phyloP scores from a whole-genome alignment of 1,140 invertebrate species.

The Drosophila neocordata region DNA sequence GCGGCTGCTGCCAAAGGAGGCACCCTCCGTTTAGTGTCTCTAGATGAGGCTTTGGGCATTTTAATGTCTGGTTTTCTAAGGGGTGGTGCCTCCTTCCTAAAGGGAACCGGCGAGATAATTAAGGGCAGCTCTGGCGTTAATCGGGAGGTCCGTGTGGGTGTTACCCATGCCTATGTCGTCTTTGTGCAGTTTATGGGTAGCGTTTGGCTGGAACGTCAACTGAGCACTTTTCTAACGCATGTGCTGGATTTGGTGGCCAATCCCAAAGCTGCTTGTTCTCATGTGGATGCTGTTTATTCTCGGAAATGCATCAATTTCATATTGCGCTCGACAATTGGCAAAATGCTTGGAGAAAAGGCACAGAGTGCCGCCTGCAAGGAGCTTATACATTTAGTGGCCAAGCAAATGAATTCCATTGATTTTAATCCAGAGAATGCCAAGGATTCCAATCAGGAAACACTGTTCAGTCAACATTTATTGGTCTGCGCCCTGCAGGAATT shows the following conservation, averaged over 20 bases:
- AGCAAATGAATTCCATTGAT: constrained; percentile 97
- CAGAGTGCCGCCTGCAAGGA: constrained; percentile 98
- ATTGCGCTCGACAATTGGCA: constrained; percentile 94
- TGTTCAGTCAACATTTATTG: constrained; percentile 96
- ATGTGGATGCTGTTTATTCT: constrained; percentile 98
- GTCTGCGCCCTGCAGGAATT: constrained; percentile 97
- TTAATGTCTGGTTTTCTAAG: constrained; percentile 97
- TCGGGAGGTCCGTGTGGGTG: constrained; percentile 97
- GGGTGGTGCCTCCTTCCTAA: constrained; percentile 97
- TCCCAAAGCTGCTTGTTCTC: constrained; percentile 96
- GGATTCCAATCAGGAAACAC: constrained; percentile 93
- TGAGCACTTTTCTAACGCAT: constrained; percentile 93
- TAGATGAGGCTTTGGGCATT: constrained; percentile 96
- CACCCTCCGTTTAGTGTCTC: constrained; percentile 85
- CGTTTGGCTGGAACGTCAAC: constrained; percentile 96
- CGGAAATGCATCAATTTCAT: constrained; percentile 99
- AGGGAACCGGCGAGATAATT: constrained; percentile 97
- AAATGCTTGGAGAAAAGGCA: constrained; percentile 97
- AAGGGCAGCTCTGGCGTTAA: constrained; percentile 96
- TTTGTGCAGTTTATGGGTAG: constrained; percentile 96
- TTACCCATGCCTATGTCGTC: constrained; percentile 96
- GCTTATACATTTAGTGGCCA: constrained; percentile 94
- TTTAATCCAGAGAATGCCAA: constrained; percentile 95
- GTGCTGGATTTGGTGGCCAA: constrained; percentile 96
- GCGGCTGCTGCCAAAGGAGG: constrained; percentile 47